Evolutionary conservation across 1,140 invertebrate genomes (phyloP).

Genomic region (Eubasilissa regina): DNA sequence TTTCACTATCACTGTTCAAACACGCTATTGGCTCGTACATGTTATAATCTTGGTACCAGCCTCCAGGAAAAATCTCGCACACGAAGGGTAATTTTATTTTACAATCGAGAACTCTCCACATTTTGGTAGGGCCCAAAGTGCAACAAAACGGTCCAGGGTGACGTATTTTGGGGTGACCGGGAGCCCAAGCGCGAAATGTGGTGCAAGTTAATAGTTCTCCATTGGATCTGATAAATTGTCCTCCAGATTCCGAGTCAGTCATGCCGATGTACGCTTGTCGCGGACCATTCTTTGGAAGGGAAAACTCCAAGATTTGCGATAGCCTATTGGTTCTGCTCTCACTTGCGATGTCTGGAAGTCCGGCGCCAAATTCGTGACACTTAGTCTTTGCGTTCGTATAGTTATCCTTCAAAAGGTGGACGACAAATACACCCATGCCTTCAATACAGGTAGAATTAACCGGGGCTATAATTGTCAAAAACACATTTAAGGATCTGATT

Average conservation of each 20-base stretch:
- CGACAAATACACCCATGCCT: slow-evolving; percentile 74
- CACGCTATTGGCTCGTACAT: slow-evolving; percentile 9
- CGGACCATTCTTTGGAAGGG: slow-evolving; percentile 62
- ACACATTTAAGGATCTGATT: neutral
- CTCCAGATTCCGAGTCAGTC: slow-evolving; percentile 66
- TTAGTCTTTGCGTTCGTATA: slow-evolving; percentile 71
- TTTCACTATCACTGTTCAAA: no score
- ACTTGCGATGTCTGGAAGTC: slow-evolving; percentile 74
- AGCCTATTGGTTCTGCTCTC: slow-evolving; percentile 74
- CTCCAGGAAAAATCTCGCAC: slow-evolving; percentile 75
- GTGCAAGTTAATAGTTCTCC: slow-evolving; percentile 74
- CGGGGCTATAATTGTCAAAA: slow-evolving; percentile 65
- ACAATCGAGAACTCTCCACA: slow-evolving; percentile 75
- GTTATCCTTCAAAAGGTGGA: slow-evolving; percentile 70
- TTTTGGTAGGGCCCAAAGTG: slow-evolving; percentile 67
- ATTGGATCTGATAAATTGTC: slow-evolving; percentile 67
- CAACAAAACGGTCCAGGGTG: slow-evolving; percentile 72
- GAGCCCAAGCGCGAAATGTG: slow-evolving; percentile 77
- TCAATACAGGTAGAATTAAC: slow-evolving; percentile 73
- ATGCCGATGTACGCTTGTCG: slow-evolving; percentile 74
- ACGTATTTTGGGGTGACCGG: slow-evolving; percentile 72
- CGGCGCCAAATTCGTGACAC: slow-evolving; percentile 73
- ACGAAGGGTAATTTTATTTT: slow-evolving; percentile 69
- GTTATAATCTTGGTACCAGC: slow-evolving; percentile 62
- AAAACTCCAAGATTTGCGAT: slow-evolving; percentile 63